These are phyloP conservation scores for Leptatherina wallacei DNA, from an alignment of 2,797 vertebrate genomes.

Conservation along the genomic window DNA sequence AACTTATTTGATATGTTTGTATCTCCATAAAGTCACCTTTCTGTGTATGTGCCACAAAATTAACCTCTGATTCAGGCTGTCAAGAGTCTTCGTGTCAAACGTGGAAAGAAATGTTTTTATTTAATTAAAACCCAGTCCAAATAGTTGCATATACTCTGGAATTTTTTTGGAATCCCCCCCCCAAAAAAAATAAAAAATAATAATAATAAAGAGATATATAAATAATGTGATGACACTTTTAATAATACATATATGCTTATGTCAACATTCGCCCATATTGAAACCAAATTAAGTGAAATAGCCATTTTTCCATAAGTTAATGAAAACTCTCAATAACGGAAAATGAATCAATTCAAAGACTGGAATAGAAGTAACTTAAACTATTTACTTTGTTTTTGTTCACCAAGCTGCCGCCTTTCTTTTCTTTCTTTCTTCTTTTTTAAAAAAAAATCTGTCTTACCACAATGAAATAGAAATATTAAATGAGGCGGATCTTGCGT, in stretches of 20 bases:
- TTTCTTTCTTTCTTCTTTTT: not conserved
- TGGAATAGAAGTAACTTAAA: not conserved
- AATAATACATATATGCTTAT: not conserved
- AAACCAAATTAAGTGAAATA: no score
- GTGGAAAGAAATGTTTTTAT: no score
- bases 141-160: no score
- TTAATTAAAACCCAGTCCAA: no score
- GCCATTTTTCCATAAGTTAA: not conserved
- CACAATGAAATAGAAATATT: constrained; percentile 64
- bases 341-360: not conserved
- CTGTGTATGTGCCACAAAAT: no score
- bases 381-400: not conserved
- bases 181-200: no score
- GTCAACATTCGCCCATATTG: rapidly evolving
- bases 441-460: constrained; percentile 46
- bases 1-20: no score
- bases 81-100: no score
- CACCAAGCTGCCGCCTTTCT: not conserved
- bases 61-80: no score
- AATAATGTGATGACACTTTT: not conserved
- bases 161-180: no score
- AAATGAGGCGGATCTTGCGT: constrained; percentile 57
- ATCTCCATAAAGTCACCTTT: no score
- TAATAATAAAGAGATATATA: no score
- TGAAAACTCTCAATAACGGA: not conserved